phyloP scores from a whole-genome alignment of 2,113 vertebrate genomes.

The Vulpes ferrilata region DNA sequence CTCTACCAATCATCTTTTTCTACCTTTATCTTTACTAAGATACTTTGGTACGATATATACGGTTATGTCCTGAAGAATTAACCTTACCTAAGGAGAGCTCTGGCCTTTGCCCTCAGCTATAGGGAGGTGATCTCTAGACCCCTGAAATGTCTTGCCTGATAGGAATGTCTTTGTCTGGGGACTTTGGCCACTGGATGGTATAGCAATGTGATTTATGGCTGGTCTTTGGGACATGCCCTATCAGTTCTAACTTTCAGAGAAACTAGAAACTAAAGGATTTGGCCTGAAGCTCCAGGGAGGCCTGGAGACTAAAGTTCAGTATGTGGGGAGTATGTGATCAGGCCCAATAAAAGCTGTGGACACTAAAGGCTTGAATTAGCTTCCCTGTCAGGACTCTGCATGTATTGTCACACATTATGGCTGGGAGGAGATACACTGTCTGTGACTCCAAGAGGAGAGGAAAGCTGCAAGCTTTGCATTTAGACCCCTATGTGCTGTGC shows the following conservation, averaged over 20 bases:
- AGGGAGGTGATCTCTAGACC: background rate
- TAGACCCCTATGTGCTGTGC: background rate
- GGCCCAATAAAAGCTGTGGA: background rate
- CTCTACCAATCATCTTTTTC: background rate
- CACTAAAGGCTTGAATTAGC: background rate
- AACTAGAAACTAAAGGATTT: background rate
- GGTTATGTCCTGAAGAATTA: background rate
- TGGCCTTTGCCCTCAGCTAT: background rate
- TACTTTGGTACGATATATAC: background rate
- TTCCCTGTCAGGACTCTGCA: background rate
- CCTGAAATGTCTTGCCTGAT: background rate
- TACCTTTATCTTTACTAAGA: background rate
- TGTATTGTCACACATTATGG: background rate
- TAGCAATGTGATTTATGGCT: background rate
- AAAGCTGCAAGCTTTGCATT: background rate
- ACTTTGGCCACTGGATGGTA: background rate
- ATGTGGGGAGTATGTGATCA: background rate
- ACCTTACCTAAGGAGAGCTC: background rate
- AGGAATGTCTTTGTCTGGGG: background rate
- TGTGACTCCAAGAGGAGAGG: background rate
- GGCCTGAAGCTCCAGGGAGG: background rate
- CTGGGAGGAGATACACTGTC: background rate
- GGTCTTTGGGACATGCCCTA: background rate
- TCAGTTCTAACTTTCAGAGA: background rate
- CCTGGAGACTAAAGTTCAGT: background rate